Evolutionary conservation across 2,888 invertebrate genomes (phyloP).

Genomic region (Belgica antarctica): DNA sequence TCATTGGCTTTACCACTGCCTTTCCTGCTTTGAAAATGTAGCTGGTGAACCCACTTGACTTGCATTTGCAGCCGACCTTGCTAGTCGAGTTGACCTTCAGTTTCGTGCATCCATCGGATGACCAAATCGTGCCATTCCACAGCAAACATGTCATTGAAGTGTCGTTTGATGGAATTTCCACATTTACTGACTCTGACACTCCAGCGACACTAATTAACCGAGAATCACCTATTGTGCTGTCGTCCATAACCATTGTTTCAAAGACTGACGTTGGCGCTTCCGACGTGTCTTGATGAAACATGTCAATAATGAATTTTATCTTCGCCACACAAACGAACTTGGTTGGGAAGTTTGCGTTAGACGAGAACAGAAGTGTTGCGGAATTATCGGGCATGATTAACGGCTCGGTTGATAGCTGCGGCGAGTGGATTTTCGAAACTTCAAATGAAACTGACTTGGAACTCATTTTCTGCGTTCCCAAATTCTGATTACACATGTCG

Average conservation of each 20-base stretch:
- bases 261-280: not conserved
- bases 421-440: conserved; percentile 21
- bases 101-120: not conserved
- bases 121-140: not conserved
- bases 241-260: conserved; percentile 16
- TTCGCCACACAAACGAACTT: conserved; percentile 33
- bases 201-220: not conserved
- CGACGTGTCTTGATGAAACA: not conserved
- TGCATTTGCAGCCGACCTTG: not conserved
- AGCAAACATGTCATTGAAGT: not conserved
- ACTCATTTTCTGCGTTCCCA: not conserved
- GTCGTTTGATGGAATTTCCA: not conserved
- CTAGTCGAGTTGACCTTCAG: not conserved
- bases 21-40: too few relatives aligned
- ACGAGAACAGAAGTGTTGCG: not conserved
- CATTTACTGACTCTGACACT: not conserved
- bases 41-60: too few relatives aligned
- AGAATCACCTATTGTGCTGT: not conserved
- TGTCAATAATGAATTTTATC: conserved; percentile 5
- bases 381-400: not conserved
- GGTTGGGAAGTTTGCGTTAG: not conserved
- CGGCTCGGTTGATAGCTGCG: not conserved
- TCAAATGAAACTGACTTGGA: not conserved
- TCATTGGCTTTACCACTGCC: too few relatives aligned
- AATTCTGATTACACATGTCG: conserved; percentile 7